A percentile compares a stretch with the other conserved stretches of the same genome.
phyloP scores from a whole-genome alignment of 2,797 vertebrate genomes.

The Urosaurus nigricauda region DNA sequence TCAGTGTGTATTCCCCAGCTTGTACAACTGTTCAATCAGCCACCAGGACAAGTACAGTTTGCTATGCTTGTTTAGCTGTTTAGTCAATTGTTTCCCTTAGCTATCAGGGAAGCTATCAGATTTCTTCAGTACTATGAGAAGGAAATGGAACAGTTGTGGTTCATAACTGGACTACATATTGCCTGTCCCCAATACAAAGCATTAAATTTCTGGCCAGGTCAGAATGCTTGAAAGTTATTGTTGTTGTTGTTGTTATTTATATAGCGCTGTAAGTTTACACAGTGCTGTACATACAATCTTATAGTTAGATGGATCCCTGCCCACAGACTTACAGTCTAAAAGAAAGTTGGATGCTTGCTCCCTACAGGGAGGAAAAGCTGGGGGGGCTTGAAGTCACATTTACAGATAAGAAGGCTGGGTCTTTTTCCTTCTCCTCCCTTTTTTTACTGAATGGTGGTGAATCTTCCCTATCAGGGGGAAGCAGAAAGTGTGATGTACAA shows the following conservation, averaged over 20 bases:
- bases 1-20: neutral
- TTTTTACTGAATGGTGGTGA: neutral
- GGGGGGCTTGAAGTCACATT: neutral
- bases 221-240: neutral
- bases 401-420: neutral
- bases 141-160: neutral
- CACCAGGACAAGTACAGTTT: neutral
- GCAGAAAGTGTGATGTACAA: neutral
- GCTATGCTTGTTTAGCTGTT: neutral
- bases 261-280: no score
- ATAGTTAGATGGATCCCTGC: no score
- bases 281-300: no score
- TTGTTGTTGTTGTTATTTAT: no score
- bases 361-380: neutral
- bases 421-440: neutral
- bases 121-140: neutral
- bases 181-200: neutral
- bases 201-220: neutral
- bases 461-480: neutral
- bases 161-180: neutral
- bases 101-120: no score
- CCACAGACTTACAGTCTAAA: no score
- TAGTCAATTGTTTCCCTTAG: neutral
- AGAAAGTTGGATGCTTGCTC: neutral
- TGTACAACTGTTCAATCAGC: neutral